Conservation (phyloP, 2,797 vertebrate genomes). For the Rhinophrynus dorsalis region DNA sequence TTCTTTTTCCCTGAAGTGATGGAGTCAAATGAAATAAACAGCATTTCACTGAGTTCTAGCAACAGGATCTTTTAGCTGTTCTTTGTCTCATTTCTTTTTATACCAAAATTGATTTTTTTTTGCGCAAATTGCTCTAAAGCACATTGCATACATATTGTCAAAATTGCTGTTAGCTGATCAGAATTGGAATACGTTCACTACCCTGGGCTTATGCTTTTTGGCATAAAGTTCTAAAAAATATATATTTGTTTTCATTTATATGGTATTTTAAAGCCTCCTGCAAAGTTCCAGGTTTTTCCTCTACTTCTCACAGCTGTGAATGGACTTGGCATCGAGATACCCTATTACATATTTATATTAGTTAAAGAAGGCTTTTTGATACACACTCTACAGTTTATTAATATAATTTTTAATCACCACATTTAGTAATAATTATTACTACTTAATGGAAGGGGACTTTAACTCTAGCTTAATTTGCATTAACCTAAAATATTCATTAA, state of each 20-base stretch:
- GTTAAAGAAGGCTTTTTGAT: slow-evolving; percentile 16
- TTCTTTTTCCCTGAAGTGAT: slow-evolving; percentile 12
- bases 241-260: slow-evolving; percentile 38
- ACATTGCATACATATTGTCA: slow-evolving; percentile 25
- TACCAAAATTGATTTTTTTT: slow-evolving; percentile 30
- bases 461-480: not conserved
- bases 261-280: slow-evolving; percentile 26
- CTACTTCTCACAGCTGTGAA: slow-evolving; percentile 37
- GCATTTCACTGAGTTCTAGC: slow-evolving; percentile 7
- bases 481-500: not conserved
- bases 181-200: slow-evolving; percentile 20
- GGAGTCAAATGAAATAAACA: slow-evolving; percentile 29
- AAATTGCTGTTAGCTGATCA: slow-evolving; percentile 24
- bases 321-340: slow-evolving; percentile 16
- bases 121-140: slow-evolving; percentile 13
- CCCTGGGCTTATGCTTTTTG: slow-evolving; percentile 10
- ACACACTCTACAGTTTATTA: slow-evolving; percentile 1
- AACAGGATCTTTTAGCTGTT: slow-evolving; percentile 18
- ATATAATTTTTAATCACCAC: not conserved
- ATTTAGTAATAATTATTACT: slow-evolving; percentile 7
- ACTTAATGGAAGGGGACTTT: not conserved
- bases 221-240: slow-evolving; percentile 27
- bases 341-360: slow-evolving; percentile 38
- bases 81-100: slow-evolving; percentile 11
- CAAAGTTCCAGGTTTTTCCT: slow-evolving; percentile 29